A percentile compares a stretch with the other conserved stretches of the same genome.
Conservation (phyloP, 2,113 vertebrate genomes). For the Gobio gobio region DNA sequence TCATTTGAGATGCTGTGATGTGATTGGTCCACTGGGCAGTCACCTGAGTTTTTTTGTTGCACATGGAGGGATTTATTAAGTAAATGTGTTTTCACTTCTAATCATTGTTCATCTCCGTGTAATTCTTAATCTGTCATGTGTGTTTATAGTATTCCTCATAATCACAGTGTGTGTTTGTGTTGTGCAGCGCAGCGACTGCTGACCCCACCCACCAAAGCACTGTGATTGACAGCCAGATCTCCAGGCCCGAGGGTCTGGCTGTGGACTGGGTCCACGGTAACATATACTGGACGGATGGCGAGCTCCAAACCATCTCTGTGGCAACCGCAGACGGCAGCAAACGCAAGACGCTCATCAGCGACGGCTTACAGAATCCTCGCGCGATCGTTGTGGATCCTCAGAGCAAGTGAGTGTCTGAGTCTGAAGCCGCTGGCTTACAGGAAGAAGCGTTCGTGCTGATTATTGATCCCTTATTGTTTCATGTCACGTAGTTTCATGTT, state of each 20-base stretch:
- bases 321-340: conserved; percentile 79
- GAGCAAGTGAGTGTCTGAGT: conserved; percentile 68
- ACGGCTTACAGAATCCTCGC: conserved; percentile 77
- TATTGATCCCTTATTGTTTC: neutral
- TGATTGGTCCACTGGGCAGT: too few relatives aligned
- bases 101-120: too few relatives aligned
- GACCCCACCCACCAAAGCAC: conserved; percentile 69
- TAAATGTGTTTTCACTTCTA: too few relatives aligned
- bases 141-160: too few relatives aligned
- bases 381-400: conserved; percentile 84
- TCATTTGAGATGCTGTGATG: too few relatives aligned
- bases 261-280: conserved; percentile 90
- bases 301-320: conserved; percentile 79
- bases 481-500: conserved; percentile 83
- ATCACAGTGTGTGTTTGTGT: neutral
- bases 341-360: conserved; percentile 79
- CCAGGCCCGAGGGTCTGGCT: conserved; percentile 81
- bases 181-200: conserved; percentile 72
- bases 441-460: neutral
- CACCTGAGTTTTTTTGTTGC: too few relatives aligned
- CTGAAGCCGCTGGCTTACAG: neutral
- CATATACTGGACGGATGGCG: conserved; percentile 89
- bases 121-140: too few relatives aligned
- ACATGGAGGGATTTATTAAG: too few relatives aligned
- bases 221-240: conserved; percentile 73